Conservation (phyloP, 2,888 invertebrate species). For the Capitulum mitella region DNA sequence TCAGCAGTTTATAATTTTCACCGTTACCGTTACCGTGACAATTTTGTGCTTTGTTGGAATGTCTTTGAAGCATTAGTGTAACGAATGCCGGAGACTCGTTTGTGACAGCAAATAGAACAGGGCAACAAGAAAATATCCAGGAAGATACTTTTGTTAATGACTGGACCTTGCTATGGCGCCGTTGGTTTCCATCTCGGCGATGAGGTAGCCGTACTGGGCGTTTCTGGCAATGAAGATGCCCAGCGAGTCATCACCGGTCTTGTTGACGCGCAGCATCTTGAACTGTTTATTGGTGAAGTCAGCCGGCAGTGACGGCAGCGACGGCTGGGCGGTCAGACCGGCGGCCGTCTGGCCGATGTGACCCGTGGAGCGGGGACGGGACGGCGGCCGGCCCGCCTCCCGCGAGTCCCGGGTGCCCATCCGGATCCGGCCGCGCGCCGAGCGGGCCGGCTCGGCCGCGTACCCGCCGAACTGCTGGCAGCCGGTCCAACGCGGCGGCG, state of each 20-base stretch:
- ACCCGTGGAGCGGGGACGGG: conserved; percentile 13
- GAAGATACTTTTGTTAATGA: background rate
- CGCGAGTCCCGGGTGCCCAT: background rate
- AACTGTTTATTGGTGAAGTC: conserved; percentile 36
- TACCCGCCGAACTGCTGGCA: background rate
- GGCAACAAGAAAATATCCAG: too few relatives aligned
- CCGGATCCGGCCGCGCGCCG: conserved; percentile 2
- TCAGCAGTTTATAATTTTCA: too few relatives aligned
- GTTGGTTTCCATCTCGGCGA: conserved; percentile 53
- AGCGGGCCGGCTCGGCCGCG: background rate
- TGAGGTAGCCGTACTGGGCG: conserved; percentile 43
- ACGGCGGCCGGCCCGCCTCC: background rate
- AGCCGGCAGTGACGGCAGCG: background rate
- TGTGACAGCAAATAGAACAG: too few relatives aligned
- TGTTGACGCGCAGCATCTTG: conserved; percentile 54
- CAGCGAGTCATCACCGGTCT: conserved; percentile 45
- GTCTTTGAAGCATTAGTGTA: too few relatives aligned
- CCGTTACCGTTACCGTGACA: too few relatives aligned
- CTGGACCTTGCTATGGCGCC: conserved; percentile 55
- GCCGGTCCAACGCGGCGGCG: background rate
- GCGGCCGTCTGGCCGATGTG: background rate
- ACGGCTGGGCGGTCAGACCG: background rate
- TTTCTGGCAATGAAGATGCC: conserved; percentile 34
- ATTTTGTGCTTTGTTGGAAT: too few relatives aligned
- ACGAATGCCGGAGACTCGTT: too few relatives aligned